phyloP scores from a whole-genome alignment of 2,888 invertebrate species.

The Drosophila kambysellisi region DNA sequence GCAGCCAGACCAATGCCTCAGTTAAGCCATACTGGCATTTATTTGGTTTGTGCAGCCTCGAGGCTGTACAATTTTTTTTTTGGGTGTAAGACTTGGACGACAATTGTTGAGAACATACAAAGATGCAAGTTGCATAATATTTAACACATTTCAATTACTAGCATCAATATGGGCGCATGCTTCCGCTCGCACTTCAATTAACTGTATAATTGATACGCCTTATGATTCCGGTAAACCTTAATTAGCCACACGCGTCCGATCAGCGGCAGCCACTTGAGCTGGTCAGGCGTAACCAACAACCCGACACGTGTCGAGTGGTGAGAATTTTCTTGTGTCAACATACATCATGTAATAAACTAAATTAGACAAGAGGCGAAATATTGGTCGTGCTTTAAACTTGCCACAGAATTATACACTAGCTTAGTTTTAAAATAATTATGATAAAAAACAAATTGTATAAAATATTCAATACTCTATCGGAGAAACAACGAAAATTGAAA shows the following conservation, averaged over 20 bases:
- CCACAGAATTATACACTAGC: neutral
- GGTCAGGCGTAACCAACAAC: slow-evolving; percentile 28
- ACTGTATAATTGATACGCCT: slow-evolving; percentile 74
- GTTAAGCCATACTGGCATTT: slow-evolving; percentile 17
- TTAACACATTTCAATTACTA: slow-evolving; percentile 19
- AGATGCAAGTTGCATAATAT: slow-evolving; percentile 28
- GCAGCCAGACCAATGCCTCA: slow-evolving; percentile 11
- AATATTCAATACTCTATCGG: neutral
- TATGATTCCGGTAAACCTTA: slow-evolving; percentile 40
- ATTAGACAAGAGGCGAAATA: neutral
- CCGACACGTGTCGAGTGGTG: slow-evolving; percentile 62
- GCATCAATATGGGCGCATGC: slow-evolving; percentile 20
- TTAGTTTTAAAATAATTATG: neutral
- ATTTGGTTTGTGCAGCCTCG: slow-evolving; percentile 28
- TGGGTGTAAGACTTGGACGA: slow-evolving; percentile 7
- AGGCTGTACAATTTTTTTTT: slow-evolving; percentile 16
- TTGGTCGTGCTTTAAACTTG: neutral
- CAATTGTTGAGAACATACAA: slow-evolving; percentile 20
- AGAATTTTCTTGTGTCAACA: slow-evolving; percentile 40
- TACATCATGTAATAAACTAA: slow-evolving; percentile 8
- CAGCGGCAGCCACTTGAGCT: slow-evolving; percentile 55
- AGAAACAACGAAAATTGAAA: neutral
- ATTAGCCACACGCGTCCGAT: slow-evolving; percentile 69
- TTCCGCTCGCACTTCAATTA: slow-evolving; percentile 54
- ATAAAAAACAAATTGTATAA: neutral